Evolutionary conservation across 2,797 vertebrate genomes (phyloP).

Genomic region (Podarcis lilfordi): DNA sequence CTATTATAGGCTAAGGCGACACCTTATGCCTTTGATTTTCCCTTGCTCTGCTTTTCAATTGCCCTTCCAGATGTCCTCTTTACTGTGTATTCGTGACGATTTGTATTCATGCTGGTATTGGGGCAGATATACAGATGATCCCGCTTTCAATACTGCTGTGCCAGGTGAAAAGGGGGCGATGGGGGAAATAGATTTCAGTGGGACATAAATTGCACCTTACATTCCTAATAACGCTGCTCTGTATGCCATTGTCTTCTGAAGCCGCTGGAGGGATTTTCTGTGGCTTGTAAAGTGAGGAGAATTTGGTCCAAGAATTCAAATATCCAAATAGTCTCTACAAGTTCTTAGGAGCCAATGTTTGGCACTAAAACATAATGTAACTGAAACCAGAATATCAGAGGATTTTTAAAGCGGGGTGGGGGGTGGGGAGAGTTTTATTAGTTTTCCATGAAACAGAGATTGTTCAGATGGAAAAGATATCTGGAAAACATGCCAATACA

Average conservation of each 20-base stretch:
- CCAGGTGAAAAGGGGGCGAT: too few relatives aligned
- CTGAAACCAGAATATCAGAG: constrained; percentile 31
- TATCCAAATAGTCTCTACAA: background rate
- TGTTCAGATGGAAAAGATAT: constrained; percentile 43
- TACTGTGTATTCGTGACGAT: too few relatives aligned
- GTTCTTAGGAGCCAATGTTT: constrained; percentile 28
- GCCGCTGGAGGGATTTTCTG: constrained; percentile 3
- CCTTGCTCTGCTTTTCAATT: too few relatives aligned
- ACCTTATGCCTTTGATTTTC: too few relatives aligned
- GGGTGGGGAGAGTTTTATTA: constrained; percentile 28
- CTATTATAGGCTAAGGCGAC: too few relatives aligned
- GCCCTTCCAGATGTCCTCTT: too few relatives aligned
- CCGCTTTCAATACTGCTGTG: too few relatives aligned
- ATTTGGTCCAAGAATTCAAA: background rate
- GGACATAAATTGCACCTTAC: background rate
- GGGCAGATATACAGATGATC: too few relatives aligned
- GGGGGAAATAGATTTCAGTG: background rate
- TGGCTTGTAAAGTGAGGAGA: background rate
- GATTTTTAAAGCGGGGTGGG: background rate
- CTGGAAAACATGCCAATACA: constrained; percentile 38
- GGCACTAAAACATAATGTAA: background rate
- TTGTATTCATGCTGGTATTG: too few relatives aligned
- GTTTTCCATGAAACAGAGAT: constrained; percentile 45
- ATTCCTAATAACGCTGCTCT: constrained; percentile 11
- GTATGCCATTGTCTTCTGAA: background rate